Conservation (phyloP, 2,888 invertebrate genomes). For the Chymomyza amoena region DNA sequence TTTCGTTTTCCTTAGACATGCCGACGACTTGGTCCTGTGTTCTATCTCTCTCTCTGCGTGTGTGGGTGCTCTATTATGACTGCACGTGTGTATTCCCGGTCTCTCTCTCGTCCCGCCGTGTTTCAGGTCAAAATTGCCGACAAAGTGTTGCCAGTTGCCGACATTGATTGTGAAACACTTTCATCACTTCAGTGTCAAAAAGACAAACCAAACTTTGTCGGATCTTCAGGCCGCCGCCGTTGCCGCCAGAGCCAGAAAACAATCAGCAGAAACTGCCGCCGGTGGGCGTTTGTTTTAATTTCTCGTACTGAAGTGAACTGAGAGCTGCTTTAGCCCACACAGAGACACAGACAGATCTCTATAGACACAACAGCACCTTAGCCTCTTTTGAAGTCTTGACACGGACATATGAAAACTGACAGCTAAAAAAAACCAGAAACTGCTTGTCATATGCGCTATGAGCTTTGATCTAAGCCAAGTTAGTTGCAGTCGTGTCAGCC, state of each 20-base stretch:
- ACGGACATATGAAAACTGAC: background rate
- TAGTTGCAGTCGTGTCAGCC: constrained; percentile 32
- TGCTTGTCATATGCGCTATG: constrained; percentile 12
- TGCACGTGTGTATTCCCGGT: constrained; percentile 37
- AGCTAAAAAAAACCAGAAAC: background rate
- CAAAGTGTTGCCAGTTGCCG: constrained; percentile 60
- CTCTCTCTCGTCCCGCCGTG: background rate
- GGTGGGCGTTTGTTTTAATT: constrained; percentile 66
- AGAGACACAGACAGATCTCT: background rate
- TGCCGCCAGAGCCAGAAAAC: constrained; percentile 1
- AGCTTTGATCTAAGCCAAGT: constrained; percentile 25
- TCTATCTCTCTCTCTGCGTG: constrained; percentile 32
- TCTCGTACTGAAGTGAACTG: constrained; percentile 23
- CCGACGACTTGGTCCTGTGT: constrained; percentile 15
- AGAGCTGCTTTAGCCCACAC: constrained; percentile 34
- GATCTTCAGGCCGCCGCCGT: constrained; percentile 33
- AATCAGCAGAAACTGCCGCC: constrained; percentile 33
- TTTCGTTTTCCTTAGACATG: constrained; percentile 34
- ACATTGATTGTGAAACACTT: constrained; percentile 70
- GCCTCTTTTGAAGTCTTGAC: background rate
- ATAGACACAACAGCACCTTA: background rate
- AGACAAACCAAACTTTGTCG: constrained; percentile 51
- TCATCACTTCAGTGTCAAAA: constrained; percentile 63
- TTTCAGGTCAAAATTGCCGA: background rate
- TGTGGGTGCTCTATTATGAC: constrained; percentile 14